Evolutionary conservation across 2,888 invertebrate species (phyloP).

Genomic region (Tenodera sinensis): DNA sequence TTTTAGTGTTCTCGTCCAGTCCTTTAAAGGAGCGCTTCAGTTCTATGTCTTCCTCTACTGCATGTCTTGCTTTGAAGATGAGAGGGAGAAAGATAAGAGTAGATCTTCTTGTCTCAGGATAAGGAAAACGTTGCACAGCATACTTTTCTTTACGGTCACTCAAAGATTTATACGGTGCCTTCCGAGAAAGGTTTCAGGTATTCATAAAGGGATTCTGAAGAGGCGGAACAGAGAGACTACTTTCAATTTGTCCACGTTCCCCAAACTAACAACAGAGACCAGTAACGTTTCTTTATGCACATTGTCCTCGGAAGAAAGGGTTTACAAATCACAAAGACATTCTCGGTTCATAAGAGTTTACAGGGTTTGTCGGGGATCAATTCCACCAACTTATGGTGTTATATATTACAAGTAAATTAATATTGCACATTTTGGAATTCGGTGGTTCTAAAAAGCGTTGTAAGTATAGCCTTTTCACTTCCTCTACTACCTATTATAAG

Average conservation of each 20-base stretch:
- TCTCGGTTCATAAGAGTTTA: too few relatives aligned
- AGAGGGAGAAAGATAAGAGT: not conserved
- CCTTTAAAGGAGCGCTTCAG: not conserved
- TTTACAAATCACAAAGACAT: not conserved
- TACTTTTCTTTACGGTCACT: not conserved
- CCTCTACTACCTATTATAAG: too few relatives aligned
- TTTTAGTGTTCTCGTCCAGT: not conserved
- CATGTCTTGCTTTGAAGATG: not conserved
- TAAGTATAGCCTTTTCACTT: too few relatives aligned
- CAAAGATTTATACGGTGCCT: not conserved
- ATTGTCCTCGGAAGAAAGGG: not conserved
- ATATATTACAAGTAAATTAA: too few relatives aligned
- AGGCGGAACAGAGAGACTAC: not conserved
- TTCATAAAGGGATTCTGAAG: not conserved
- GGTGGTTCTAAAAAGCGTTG: too few relatives aligned
- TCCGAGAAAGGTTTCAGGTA: not conserved
- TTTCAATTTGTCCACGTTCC: not conserved
- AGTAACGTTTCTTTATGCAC: not conserved
- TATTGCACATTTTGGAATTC: too few relatives aligned
- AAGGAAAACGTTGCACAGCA: not conserved
- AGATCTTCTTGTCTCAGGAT: not conserved
- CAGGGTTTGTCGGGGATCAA: too few relatives aligned
- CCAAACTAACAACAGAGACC: not conserved
- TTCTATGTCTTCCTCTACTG: not conserved
- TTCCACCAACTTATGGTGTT: too few relatives aligned